These are phyloP conservation scores for Xenentodon cancila DNA, from an alignment of 2,797 vertebrate species.

Conservation along the genomic window DNA sequence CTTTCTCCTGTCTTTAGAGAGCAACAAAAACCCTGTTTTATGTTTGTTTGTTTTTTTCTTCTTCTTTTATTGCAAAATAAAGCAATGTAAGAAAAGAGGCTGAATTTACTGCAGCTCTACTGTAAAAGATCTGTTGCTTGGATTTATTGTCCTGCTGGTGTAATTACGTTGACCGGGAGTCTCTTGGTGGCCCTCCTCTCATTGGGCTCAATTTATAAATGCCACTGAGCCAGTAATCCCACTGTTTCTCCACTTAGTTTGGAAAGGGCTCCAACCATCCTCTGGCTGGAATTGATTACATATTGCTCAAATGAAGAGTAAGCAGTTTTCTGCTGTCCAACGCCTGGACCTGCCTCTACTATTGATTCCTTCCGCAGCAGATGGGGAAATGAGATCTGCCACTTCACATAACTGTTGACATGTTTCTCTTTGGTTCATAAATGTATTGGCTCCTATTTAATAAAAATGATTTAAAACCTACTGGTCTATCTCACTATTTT, in stretches of 20 bases:
- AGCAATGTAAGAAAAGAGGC: conserved; percentile 27
- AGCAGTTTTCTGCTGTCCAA: conserved; percentile 75
- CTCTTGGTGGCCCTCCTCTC: conserved; percentile 67
- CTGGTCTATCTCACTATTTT: conserved; percentile 33
- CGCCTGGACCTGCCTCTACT: conserved; percentile 43
- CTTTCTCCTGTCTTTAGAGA: conserved; percentile 15
- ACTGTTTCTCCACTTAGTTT: conserved; percentile 75
- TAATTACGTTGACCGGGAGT: conserved; percentile 76
- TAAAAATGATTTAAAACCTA: conserved; percentile 14
- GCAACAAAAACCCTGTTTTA: conserved; percentile 56
- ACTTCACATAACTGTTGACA: conserved; percentile 71
- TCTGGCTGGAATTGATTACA: conserved; percentile 77
- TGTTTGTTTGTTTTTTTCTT: conserved; percentile 63
- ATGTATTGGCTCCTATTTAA: conserved; percentile 58
- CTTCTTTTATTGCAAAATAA: conserved; percentile 36
- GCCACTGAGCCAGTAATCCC: conserved; percentile 77
- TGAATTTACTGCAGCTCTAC: conserved; percentile 69
- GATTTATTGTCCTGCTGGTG: conserved; percentile 75
- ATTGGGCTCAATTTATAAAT: conserved; percentile 82
- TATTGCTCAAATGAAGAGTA: conserved; percentile 78
- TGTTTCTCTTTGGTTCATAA: conserved; percentile 70
- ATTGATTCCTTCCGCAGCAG: conserved; percentile 75
- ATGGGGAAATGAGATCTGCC: conserved; percentile 74
- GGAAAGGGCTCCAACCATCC: conserved; percentile 61
- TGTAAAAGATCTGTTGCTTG: conserved; percentile 57